These are phyloP conservation scores for Syngnathus scovelli DNA, from an alignment of 2,113 vertebrate species.

Conservation along the genomic window DNA sequence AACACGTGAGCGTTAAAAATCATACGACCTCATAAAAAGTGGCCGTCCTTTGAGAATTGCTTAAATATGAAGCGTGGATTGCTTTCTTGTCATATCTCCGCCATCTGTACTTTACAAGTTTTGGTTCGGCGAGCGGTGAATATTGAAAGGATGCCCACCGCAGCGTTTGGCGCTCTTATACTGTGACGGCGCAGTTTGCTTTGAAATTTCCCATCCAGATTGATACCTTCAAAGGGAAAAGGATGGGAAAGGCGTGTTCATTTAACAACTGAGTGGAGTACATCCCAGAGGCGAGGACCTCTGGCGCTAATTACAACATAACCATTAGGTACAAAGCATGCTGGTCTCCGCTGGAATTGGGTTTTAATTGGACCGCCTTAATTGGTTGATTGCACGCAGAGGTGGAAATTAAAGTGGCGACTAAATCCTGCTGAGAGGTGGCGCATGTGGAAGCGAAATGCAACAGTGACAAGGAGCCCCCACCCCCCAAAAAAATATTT, in stretches of 20 bases:
- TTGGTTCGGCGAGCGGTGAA: not conserved
- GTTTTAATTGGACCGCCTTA: slow-evolving; percentile 72
- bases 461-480: slow-evolving; percentile 3
- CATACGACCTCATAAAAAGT: slow-evolving; percentile 49
- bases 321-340: slow-evolving; percentile 62
- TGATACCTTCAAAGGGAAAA: slow-evolving; percentile 39
- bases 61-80: slow-evolving; percentile 37
- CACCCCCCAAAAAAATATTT: too few species aligned
- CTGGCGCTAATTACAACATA: slow-evolving; percentile 69
- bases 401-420: slow-evolving; percentile 48
- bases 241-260: slow-evolving; percentile 25
- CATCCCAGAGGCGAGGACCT: slow-evolving; percentile 55
- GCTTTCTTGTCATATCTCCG: slow-evolving; percentile 23
- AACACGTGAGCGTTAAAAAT: slow-evolving; percentile 35
- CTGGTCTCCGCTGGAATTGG: slow-evolving; percentile 67
- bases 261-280: slow-evolving; percentile 28
- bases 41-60: slow-evolving; percentile 17
- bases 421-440: slow-evolving; percentile 36
- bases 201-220: slow-evolving; percentile 36
- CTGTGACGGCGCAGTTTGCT: slow-evolving; percentile 32
- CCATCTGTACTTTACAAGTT: slow-evolving; percentile 4
- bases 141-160: slow-evolving; percentile 47
- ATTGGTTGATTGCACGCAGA: slow-evolving; percentile 68
- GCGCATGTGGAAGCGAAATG: slow-evolving; percentile 21
- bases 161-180: slow-evolving; percentile 34